These are phyloP conservation scores for Urocitellus parryii DNA, from an alignment of 2,113 vertebrate genomes.

Conservation along the genomic window DNA sequence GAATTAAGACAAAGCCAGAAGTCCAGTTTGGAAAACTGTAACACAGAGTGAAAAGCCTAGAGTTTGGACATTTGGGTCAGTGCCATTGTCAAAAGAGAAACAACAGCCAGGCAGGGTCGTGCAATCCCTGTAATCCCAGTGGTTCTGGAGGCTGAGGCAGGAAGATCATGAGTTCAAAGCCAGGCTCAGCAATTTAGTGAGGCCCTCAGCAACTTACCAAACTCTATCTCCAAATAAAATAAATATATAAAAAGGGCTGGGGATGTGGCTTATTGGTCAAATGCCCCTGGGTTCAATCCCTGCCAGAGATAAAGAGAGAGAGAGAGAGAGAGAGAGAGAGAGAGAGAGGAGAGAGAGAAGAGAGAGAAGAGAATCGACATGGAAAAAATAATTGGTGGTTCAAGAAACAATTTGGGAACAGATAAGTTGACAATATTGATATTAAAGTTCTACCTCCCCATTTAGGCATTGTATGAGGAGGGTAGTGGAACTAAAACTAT, in stretches of 20 bases:
- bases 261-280: too few species aligned
- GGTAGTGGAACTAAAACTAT: neutral
- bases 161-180: too few species aligned
- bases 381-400: neutral
- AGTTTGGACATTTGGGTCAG: neutral
- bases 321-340: too few species aligned
- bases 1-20: neutral
- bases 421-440: neutral
- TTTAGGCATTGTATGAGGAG: neutral
- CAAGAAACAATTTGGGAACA: neutral
- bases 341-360: too few species aligned
- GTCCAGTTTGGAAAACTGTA: neutral
- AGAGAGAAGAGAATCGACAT: neutral
- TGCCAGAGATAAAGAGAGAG: too few species aligned
- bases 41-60: neutral
- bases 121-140: too few species aligned
- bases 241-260: too few species aligned
- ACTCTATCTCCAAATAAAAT: too few species aligned
- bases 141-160: too few species aligned
- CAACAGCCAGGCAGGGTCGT: neutral
- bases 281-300: too few species aligned
- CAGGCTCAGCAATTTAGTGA: too few species aligned
- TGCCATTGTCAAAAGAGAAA: conserved; percentile 38
- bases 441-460: neutral
- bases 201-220: too few species aligned